Conservation (phyloP, 2,113 vertebrate species). For the Misgurnus mizolepis region DNA sequence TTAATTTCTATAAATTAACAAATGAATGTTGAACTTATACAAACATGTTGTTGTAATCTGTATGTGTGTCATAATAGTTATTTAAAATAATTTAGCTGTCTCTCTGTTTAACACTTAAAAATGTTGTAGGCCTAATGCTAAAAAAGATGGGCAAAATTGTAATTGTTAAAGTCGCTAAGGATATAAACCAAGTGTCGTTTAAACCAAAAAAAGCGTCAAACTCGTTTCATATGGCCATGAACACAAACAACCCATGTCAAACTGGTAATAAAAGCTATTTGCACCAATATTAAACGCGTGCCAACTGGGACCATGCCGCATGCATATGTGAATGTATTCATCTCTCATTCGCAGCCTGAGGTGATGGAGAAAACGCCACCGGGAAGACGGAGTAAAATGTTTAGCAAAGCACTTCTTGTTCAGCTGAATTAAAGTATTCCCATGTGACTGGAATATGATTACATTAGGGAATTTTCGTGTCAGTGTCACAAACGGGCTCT, state of each 20-base stretch:
- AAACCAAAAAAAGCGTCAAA: not conserved
- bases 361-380: constrained; percentile 67
- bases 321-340: constrained; percentile 74
- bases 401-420: constrained; percentile 70
- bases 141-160: not conserved
- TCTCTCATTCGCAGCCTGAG: constrained; percentile 70
- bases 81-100: not conserved
- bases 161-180: not conserved
- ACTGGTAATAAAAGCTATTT: constrained; percentile 80
- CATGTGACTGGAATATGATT: constrained; percentile 67
- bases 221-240: not conserved
- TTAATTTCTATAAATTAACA: not conserved
- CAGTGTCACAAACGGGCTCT: constrained; percentile 22
- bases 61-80: not conserved
- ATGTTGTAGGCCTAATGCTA: not conserved
- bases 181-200: not conserved
- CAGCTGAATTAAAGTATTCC: constrained; percentile 65
- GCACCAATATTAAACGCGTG: constrained; percentile 73
- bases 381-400: constrained; percentile 64
- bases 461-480: constrained; percentile 60
- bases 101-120: not conserved
- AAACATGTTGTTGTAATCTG: not conserved
- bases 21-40: not conserved
- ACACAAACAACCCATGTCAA: constrained; percentile 59
- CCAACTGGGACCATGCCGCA: constrained; percentile 72